These are phyloP conservation scores for Agriopis marginaria DNA, from an alignment of 2,888 invertebrate species.

Conservation along the genomic window DNA sequence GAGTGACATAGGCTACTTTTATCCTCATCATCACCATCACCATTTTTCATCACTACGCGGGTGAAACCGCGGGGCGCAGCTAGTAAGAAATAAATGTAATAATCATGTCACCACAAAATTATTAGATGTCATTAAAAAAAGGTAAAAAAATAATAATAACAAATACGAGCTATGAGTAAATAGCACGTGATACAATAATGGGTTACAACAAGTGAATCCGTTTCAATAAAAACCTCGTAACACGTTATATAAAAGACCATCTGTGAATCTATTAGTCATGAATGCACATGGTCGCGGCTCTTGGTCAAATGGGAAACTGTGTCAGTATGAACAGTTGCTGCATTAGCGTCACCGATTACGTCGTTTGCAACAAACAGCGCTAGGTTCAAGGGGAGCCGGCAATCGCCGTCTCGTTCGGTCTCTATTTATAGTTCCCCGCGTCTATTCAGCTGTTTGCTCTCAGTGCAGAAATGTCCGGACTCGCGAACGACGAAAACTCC, in stretches of 20 bases:
- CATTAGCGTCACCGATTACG: conserved; percentile 77
- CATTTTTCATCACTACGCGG: no score
- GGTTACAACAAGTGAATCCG: conserved; percentile 53
- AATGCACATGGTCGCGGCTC: conserved; percentile 76
- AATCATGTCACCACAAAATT: no score
- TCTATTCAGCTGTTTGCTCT: conserved; percentile 81
- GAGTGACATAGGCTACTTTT: no score
- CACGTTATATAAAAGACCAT: conserved; percentile 64
- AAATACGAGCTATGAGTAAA: neutral
- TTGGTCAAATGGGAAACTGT: conserved; percentile 82
- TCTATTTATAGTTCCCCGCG: conserved; percentile 82
- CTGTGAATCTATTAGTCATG: conserved; percentile 69
- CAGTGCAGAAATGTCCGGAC: conserved; percentile 84
- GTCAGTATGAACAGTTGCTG: conserved; percentile 81
- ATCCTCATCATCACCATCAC: no score
- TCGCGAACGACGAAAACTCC: conserved; percentile 72
- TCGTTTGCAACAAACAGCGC: conserved; percentile 64
- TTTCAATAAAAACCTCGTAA: conserved; percentile 51
- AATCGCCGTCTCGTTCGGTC: conserved; percentile 79
- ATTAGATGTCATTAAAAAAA: no score
- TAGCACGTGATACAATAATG: conserved; percentile 39
- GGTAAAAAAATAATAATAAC: no score
- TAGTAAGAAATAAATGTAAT: no score
- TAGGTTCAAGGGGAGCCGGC: conserved; percentile 86
- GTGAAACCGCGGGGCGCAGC: no score